Conservation (phyloP, 2,888 invertebrate species). For the Fragum fragum region DNA sequence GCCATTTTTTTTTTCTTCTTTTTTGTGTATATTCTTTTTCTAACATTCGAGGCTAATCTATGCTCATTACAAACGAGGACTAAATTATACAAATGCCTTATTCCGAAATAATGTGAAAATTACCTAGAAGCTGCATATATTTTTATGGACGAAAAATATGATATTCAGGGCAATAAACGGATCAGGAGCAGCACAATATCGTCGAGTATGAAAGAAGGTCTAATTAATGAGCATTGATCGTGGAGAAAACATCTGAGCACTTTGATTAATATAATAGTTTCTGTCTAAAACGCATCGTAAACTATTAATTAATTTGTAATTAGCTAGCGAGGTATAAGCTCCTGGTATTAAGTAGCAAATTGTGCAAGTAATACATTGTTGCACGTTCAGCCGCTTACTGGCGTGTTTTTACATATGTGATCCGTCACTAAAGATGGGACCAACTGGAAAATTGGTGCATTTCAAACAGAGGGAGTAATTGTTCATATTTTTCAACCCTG, state of each 20-base stretch:
- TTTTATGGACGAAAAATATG: constrained; percentile 6
- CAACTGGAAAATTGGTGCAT: no score
- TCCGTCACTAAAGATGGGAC: no score
- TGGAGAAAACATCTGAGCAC: constrained; percentile 21
- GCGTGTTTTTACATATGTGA: no score
- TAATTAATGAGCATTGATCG: constrained; percentile 15
- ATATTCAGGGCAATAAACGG: constrained; percentile 23
- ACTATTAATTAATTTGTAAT: constrained; percentile 50
- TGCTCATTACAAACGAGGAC: no score
- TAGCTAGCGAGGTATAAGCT: constrained; percentile 17
- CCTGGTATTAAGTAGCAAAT: constrained; percentile 23
- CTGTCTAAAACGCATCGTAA: constrained; percentile 30
- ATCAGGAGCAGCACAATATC: neutral
- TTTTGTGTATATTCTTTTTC: no score
- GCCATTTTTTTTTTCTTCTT: no score
- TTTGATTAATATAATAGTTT: constrained; percentile 41
- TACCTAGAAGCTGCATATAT: constrained; percentile 4
- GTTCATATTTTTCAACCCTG: no score
- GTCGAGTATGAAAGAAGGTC: constrained; percentile 7
- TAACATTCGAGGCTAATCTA: no score
- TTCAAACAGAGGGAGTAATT: no score
- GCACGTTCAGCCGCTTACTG: no score
- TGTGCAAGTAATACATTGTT: constrained; percentile 2
- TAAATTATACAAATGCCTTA: no score
- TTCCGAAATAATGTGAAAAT: neutral